Percentiles rank a stretch among this genome's conserved stretches.
Conservation (phyloP, 2,113 vertebrate species). For the Aldabrachelys gigantea region DNA sequence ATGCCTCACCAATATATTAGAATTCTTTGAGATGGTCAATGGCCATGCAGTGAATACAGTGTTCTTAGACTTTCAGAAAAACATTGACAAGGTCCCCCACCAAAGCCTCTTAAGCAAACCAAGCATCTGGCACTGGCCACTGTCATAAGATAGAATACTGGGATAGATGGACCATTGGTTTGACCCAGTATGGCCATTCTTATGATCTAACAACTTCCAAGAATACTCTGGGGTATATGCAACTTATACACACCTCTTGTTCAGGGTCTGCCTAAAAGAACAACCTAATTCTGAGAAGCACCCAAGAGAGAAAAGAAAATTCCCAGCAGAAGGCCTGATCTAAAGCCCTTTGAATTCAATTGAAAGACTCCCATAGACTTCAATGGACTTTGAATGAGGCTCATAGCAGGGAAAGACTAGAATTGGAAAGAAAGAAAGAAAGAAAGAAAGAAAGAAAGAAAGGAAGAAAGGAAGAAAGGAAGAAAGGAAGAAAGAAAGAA, state of each 20-base stretch:
- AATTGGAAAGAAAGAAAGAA: neutral
- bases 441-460: too few species aligned
- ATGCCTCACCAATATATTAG: neutral
- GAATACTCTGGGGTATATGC: neutral
- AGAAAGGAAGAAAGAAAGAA: neutral
- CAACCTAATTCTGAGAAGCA: neutral
- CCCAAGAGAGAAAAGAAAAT: neutral
- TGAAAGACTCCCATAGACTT: neutral
- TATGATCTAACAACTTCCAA: neutral
- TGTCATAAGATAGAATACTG: neutral
- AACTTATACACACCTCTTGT: neutral
- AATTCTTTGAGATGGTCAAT: neutral
- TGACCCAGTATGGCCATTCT: neutral
- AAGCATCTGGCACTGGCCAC: neutral
- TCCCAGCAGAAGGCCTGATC: neutral
- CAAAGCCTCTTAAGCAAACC: neutral
- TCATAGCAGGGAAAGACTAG: neutral
- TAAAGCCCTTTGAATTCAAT: neutral
- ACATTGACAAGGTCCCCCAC: neutral
- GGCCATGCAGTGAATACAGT: too few species aligned
- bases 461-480: too few species aligned
- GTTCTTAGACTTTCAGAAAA: neutral
- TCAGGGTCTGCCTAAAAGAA: neutral
- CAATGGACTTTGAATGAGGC: neutral
- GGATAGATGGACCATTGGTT: neutral